These are phyloP conservation scores for Urophycis tenuis DNA, from an alignment of 2,797 vertebrate species.

Conservation along the genomic window DNA sequence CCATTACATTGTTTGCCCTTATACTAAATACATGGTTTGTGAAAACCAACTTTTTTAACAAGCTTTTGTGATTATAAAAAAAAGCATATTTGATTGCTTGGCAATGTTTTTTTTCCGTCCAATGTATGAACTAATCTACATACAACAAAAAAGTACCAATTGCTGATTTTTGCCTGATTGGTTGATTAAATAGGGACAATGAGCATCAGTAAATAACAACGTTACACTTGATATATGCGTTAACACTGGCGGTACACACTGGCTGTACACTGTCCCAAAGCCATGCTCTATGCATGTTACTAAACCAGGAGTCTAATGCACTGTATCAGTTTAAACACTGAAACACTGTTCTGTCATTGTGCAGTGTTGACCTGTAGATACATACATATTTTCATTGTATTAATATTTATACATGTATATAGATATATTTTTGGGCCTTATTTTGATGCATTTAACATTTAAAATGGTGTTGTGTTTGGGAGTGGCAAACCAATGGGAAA, in stretches of 20 bases:
- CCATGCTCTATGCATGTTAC: conserved; percentile 14
- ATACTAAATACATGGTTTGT: neutral
- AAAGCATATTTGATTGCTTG: neutral
- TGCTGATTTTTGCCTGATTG: conserved; percentile 11
- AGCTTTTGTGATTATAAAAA: neutral
- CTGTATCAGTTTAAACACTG: conserved; percentile 12
- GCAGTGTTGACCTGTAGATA: conserved; percentile 26
- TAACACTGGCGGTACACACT: conserved; percentile 10
- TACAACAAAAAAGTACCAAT: conserved; percentile 24
- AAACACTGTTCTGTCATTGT: conserved; percentile 18
- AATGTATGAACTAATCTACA: neutral
- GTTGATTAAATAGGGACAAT: neutral
- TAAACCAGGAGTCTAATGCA: conserved; percentile 7
- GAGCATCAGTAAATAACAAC: neutral
- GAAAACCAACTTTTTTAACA: no score
- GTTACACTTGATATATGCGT: conserved; percentile 7
- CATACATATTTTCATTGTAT: neutral
- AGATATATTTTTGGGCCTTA: neutral
- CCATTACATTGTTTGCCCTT: neutral
- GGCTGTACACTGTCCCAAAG: conserved; percentile 13
- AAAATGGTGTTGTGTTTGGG: neutral
- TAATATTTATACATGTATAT: neutral
- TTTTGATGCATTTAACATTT: neutral
- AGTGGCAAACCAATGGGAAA: neutral
- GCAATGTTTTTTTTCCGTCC: neutral